phyloP scores from a whole-genome alignment of 2,113 vertebrate genomes.

The Eulemur macaco region DNA sequence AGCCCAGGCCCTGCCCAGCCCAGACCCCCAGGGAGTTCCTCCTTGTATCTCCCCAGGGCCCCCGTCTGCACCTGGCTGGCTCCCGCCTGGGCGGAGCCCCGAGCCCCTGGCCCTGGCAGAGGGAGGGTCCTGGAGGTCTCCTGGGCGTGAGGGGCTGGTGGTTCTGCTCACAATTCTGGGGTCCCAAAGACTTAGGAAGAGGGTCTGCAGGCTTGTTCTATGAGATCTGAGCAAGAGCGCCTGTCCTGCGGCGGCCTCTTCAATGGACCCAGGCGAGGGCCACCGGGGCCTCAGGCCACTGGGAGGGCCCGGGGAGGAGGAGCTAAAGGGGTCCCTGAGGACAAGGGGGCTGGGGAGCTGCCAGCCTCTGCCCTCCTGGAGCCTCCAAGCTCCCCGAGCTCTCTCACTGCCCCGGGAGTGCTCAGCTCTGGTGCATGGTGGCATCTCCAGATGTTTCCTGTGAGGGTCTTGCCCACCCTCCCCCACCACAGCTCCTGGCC shows the following conservation, averaged over 20 bases:
- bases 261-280: not conserved
- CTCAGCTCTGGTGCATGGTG: not conserved
- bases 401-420: no score
- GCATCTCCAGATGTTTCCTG: not conserved
- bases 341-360: not conserved
- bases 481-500: not conserved
- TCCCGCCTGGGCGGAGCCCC: not conserved
- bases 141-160: not conserved
- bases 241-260: not conserved
- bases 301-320: not conserved
- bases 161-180: not conserved
- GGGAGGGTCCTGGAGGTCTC: not conserved
- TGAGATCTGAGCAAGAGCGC: not conserved
- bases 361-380: rapidly evolving
- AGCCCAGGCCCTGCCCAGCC: not conserved
- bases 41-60: not conserved
- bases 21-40: no score
- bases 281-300: no score
- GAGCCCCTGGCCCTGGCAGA: not conserved
- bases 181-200: not conserved
- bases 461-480: not conserved
- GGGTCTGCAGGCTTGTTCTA: not conserved
- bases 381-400: not conserved
- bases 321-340: no score
- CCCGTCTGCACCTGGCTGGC: not conserved